Evolutionary conservation across 2,797 vertebrate genomes (phyloP), one percentile per base, ranked within the genome.

Genomic region (Microchirus variegatus): DNA sequence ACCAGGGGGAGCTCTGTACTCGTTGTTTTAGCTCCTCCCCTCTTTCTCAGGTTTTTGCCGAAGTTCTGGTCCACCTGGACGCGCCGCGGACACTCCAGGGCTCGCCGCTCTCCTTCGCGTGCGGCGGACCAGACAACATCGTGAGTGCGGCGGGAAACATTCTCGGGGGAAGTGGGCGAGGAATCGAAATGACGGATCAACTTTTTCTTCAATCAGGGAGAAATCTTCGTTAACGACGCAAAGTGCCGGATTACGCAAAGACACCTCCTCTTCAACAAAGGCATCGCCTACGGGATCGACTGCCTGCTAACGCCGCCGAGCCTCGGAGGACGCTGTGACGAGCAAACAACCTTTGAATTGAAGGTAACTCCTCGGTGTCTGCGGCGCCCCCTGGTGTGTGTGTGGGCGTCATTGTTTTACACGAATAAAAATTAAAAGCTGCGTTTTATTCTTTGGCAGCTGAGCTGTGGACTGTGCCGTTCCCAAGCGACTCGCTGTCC

Each of bases 231-330:
- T 16, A 96, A 96, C 0, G 80, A 88, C 0, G 87, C 90, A 18
- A 85, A 48, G 8, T 98, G 96, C 63, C 93, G 84, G 17, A 91
- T 99, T 9, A 55, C 92, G 35, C 94, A 97, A 84, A 89, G 96
- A 57, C 92, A 95, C 63, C 89, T 98, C 5, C 10, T 90, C 15
- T 98, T 99, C 2, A 90, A 85, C 0, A 72, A 85, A 0, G 97
- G 97, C 0, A 63, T 96, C 0, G 94, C 94, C 46, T 97, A 97
- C 0, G 97, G 96, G 16, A 96, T 99, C 11, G 63, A 96, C 90
- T 98, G 97, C 77, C 84, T 99, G 61, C 89, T 99, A 80, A 87
- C 73, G 0, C 95, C 97, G 41, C 94, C 95, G 66, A 95, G 91
- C 53, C 80, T 97, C 0, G 96, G 96, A 0, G 96, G 95, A 6